Conservation (phyloP, 1,140 invertebrate genomes). For the Zaprionus tsacasi region DNA sequence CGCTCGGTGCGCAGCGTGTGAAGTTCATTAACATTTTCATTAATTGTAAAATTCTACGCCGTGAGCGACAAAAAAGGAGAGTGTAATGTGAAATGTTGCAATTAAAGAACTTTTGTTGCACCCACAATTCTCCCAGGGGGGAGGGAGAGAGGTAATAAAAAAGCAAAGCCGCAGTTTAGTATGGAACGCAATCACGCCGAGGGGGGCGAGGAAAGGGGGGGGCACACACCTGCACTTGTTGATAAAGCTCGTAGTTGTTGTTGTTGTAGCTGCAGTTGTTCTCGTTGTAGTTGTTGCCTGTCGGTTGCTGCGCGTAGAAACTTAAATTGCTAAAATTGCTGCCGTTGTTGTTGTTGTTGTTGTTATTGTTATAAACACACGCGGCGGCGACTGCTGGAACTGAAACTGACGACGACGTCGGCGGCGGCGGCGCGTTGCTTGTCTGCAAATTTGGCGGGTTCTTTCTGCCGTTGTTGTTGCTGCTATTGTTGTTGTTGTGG, state of each 20-base stretch:
- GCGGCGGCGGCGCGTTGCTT: conserved; percentile 18
- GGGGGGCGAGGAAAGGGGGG: not conserved
- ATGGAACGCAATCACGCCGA: not conserved
- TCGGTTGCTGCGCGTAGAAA: conserved; percentile 68
- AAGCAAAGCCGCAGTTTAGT: conserved; percentile 22
- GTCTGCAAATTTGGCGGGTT: conserved; percentile 62
- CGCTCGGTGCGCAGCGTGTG: conserved; percentile 73
- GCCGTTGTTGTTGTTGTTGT: conserved; percentile 42
- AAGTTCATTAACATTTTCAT: conserved; percentile 84
- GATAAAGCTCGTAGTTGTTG: conserved; percentile 55
- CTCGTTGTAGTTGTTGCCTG: conserved; percentile 35
- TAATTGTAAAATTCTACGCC: conserved; percentile 73
- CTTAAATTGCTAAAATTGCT: conserved; percentile 67
- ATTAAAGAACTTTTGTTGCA: conserved; percentile 52
- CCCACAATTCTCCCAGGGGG: conserved; percentile 25
- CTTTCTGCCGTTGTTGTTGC: conserved; percentile 47
- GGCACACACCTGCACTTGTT: conserved; percentile 77
- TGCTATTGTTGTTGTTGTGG: conserved; percentile 67
- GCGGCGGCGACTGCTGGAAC: conserved; percentile 30
- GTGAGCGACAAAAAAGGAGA: conserved; percentile 47
- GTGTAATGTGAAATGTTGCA: conserved; percentile 59
- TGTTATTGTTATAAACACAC: conserved; percentile 65
- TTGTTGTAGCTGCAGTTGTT: conserved; percentile 29
- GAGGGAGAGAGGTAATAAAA: not conserved
- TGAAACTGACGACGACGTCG: not conserved